Evolutionary conservation across 2,113 vertebrate species (phyloP), one percentile per base, ranked within the genome.

Genomic region (Euleptes europaea): DNA sequence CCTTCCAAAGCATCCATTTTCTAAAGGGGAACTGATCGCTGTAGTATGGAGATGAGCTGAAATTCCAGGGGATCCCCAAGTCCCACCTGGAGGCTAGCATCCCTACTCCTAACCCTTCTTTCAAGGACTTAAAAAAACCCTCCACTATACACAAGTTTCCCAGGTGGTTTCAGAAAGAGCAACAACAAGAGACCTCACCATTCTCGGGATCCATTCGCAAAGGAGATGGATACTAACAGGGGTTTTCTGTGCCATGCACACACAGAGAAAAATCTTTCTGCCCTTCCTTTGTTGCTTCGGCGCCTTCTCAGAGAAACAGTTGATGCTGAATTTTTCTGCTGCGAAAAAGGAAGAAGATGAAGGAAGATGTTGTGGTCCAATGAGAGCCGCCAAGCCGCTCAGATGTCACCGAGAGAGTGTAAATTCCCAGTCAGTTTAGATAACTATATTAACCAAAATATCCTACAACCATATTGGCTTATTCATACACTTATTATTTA

Each of bases 401-500:
- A 51, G 83, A 15, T 0, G 1, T 35, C 38, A 28, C 10, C 5
- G 6, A 0, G 19, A 6, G 28, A 65, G 54, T 31, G 6, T 1
- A 72, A 60, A 5, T 76, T 0, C 15, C n/a, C 6, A 70, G 23
- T 49, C 7, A 88, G 69, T 60, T 0, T 1, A 1, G 1, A 83
- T 17, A 2, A 17, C 26, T 72, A n/a, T 73, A 66, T 0, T 72
- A 87, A 85, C 14, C 42, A 81, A 6, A 0, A 66, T 63, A 78
- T 23, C 83, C 57, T 80, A 80, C 31, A 79, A 84, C 17, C 44
- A 67, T 79, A 83, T 79, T 73, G 1, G 51, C 73, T 33, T 28
- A 33, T 51, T 85, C 35, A 23, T 88, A 1, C 2, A 4, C 33
- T 83, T 87, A 63, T 87, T 79, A 83, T 78, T 83, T 87, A 67